Base-by-base conservation (phyloP, 2,888 invertebrate genomes). In the Quadroppia sp. region DNA sequence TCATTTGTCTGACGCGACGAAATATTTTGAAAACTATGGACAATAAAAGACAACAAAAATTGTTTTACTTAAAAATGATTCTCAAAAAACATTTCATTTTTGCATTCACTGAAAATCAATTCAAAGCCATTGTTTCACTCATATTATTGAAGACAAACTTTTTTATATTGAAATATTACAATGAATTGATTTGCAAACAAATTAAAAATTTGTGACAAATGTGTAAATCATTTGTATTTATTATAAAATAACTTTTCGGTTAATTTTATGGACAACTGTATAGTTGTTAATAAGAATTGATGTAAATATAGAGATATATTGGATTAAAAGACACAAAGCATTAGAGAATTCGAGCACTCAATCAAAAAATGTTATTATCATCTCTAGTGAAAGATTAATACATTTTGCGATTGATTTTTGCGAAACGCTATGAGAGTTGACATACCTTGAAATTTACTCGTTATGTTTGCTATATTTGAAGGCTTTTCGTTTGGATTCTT, bases 1-100 rank as follows among this genome's bases (percentile, higher is more conserved):
- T 73, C 48, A 73, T 3, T 40, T 69, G 56, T 56, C 69, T 73
- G 23, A 73, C 59, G 23, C 45, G 73, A 40, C 69, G 73, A 48
- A 73, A 73, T 53, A 73, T 11, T 45, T 73, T 73, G 69, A 70
- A 70, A 32, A 73, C 73, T 73, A 23, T 42, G 48, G 67, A n/a
- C 28, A 40, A 72, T n/a, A 59, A 30, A 53, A 28, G 30, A 56
- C 15, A 56, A 56, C 48, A 48, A 48, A 9, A 48, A n/a, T n/a
- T n/a, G n/a, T n/a, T 36, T 36, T 36, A 71, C 23, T 30, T 17
- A 59, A 71, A 45, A 56, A 67, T 64, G n/a, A 36, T 36, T 36
- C 4, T 36, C 13, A 13, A 40, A 45, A 45, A 45, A 45, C n/a
- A n/a, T 36, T 36, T 36, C 36, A 36, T 36, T 7, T 36, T 36